Evolutionary conservation across 1,140 invertebrate species (phyloP), one percentile per base, ranked within the genome.

Genomic region (Zeugodacus cucurbitae): DNA sequence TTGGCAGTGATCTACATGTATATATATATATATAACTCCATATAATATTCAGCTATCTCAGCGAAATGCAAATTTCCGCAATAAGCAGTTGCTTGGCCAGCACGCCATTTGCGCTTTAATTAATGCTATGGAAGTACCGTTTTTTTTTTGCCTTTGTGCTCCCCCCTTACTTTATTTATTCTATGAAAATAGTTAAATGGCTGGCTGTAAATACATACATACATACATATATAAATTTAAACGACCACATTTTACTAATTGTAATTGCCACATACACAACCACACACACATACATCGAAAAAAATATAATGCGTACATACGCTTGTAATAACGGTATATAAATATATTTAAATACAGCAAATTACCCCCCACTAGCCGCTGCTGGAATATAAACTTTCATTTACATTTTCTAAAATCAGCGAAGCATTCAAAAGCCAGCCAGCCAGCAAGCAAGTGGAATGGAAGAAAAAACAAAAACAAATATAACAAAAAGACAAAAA

Each of bases 331-430:
- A 67, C n/a, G 4, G 20, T 32, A 22, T 74, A 26, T 14, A 37
- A 17, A 74, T 74, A 74, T n/a, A 22, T 74, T 11, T 67, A 67
- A 17, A 20, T 34, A 67, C 14, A 62, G 6, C n/a, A 62, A 62
- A 26, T 62, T 62, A 62, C 58, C 58, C 58, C 58, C 10, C 58
- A 62, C 58, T 62, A 4, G 22, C 20, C n/a, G 6, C n/a, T 59
- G 22, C n/a, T 17, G 22, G 4, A 54, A 57, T 57, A 57, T 22
- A 70, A 8, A 37, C 17, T 22, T n/a, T 74, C 34, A 74, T 74
- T 74, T 74, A 32, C 67, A 74, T 74, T 74, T 74, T 74, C 34
- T 32, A 41, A 74, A 74, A 74, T 74, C 67, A 74, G 67, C 34
- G 67, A 74, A 32, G 32, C 67, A 32, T 74, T 74, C 67, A n/a